Base-by-base conservation (phyloP, 1,140 invertebrate genomes). In the Meloidogyne chitwoodi region DNA sequence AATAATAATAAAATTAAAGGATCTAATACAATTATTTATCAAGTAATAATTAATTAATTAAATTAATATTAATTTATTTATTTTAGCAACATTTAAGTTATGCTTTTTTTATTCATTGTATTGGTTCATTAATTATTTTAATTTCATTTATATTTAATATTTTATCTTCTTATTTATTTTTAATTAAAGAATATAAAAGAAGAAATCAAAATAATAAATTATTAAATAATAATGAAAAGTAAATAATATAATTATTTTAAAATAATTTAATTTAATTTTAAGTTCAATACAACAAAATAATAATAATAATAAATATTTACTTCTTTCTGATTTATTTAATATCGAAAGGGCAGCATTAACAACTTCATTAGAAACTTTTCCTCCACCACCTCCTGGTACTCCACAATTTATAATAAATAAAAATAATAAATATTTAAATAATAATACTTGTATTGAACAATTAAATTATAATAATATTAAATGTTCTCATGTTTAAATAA, bases 51-150 rank as follows among this genome's bases (percentile, higher is more conserved):
- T 38, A 38, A 31, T 26, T 68, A 34, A 22, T 27, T 68, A 8
- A 19, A 26, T 29, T 27, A 72, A 27, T 12, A 27, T 62, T 31
- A 63, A 38, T 48, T n/a, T 29, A 38, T n/a, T 24, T 67, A 56
- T 19, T 82, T 73, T 44, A 83, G 82, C 82, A 83, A 77, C 38
- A 78, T 26, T 70, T 83, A 34, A 83, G 84, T 16, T 83, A 80
- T 29, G 82, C 83, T 16, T 83, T 77, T 41, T 86, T 85, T 67
- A 68, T 85, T 29, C 82, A 83, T 62, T 29, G 75, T 8, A 67
- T 85, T 22, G 82, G 75, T 8, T 84, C 83, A 16, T 27, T 79
- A 10, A 69, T 72, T n/a, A 56, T 83, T 24, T 74, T 77, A 34
- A 27, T 56, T 27, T 71, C 82, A 10, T 68, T 77, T 11, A 5